phyloP scores from a whole-genome alignment of 2,113 vertebrate species.

The Petrocephalus zakoni region DNA sequence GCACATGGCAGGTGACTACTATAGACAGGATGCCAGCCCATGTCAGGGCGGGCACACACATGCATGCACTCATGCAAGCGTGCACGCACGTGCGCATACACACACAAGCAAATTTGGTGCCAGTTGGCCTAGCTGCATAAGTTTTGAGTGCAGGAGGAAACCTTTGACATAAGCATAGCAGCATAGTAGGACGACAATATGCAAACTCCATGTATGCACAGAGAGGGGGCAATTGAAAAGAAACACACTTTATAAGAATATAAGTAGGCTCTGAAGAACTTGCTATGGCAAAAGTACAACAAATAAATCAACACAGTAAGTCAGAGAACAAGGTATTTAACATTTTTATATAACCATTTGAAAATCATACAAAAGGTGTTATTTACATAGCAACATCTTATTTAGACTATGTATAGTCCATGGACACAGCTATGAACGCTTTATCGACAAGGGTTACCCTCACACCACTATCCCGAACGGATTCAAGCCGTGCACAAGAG shows the following conservation, averaged over 20 bases:
- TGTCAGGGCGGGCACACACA: no score
- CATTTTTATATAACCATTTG: slow-evolving; percentile 99
- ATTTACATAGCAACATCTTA: slow-evolving; percentile 99
- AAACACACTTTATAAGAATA: neutral
- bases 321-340: slow-evolving; percentile 95
- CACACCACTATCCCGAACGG: slow-evolving; percentile 95
- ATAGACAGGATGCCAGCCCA: no score
- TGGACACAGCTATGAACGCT: slow-evolving; percentile 98
- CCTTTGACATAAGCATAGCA: neutral
- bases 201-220: neutral
- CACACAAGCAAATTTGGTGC: no score
- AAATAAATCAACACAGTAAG: slow-evolving; percentile 45
- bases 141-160: no score
- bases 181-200: neutral
- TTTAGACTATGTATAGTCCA: slow-evolving; percentile 99
- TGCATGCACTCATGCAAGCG: no score
- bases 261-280: neutral
- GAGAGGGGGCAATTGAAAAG: neutral
- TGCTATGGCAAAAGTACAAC: neutral
- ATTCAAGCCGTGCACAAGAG: slow-evolving; percentile 74
- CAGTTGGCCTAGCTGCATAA: no score
- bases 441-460: slow-evolving; percentile 98
- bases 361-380: slow-evolving; percentile 99
- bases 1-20: no score
- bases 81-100: no score